Base-by-base conservation (phyloP, 2,888 invertebrate genomes). In the Xanthorhoe spadicearia region DNA sequence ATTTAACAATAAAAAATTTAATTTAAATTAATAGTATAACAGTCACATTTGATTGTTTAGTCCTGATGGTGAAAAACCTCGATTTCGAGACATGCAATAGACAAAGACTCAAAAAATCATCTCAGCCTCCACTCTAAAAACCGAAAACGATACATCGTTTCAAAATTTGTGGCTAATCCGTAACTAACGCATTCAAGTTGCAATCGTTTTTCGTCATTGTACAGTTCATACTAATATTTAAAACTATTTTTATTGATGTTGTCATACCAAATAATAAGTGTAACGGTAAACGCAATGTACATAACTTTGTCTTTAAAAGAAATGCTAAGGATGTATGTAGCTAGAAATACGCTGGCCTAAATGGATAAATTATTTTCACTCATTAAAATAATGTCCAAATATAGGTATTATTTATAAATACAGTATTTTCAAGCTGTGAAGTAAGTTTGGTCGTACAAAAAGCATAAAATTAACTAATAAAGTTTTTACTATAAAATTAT, bases 171-270 rank as follows among this genome's bases (percentile, higher is more conserved):
- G 23, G 23, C 23, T 23, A 13, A 43, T 3, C 38, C 13, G 38
- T 43, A 43, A 4, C 38, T n/a, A n/a, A 13, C 13, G 38, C 13
- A 43, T 43, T 13, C 13, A 5, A 43, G 13, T 38, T 13, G 13
- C 13, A 10, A 38, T 13, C 1, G 8, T 48, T 17, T 52, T 19
- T 59, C 56, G 61, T 50, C 81, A 82, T 76, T 84, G 83, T 85
- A 86, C 84, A 85, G 83, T 76, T 80, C 72, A 80, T 81, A 76
- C 75, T 82, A 72, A 78, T 78, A 78, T 75, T 80, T 65, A 72
- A 80, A 79, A 81, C 79, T 85, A 85, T 87, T 87, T 88, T 88
- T 87, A 83, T 80, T 82, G 83, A 76, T 75, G 76, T 77, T 75
- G 74, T 69, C 62, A 82, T 80, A 80, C 71, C 74, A 77, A 78